Conservation (phyloP, 1,140 invertebrate genomes). For the Zaprionus taronus region DNA sequence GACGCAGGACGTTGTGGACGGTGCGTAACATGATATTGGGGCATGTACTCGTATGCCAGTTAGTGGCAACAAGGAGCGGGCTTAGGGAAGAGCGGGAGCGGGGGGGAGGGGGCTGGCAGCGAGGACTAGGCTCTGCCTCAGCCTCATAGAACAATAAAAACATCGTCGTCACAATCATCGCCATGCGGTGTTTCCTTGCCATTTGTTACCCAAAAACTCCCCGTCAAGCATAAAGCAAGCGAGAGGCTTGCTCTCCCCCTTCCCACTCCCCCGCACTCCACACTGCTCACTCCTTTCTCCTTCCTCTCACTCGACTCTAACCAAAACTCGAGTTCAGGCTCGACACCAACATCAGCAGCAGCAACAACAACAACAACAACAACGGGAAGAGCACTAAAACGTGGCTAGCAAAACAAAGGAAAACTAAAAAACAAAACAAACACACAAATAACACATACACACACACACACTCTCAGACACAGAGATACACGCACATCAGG, state of each 20-base stretch:
- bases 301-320: background rate
- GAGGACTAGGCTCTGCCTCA: constrained; percentile 32
- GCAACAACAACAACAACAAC: constrained; percentile 17
- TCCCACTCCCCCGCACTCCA: background rate
- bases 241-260: background rate
- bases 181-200: constrained; percentile 78
- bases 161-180: constrained; percentile 81
- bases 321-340: constrained; percentile 10
- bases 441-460: background rate
- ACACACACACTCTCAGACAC: constrained; percentile 9
- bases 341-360: constrained; percentile 17
- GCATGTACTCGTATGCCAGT: constrained; percentile 18
- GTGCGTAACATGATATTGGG: constrained; percentile 52
- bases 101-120: background rate
- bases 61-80: constrained; percentile 1
- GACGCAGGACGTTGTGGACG: background rate
- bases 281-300: background rate
- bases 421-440: constrained; percentile 35
- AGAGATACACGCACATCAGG: constrained; percentile 25
- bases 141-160: constrained; percentile 79
- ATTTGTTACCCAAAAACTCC: constrained; percentile 63
- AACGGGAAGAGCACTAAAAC: constrained; percentile 26
- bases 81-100: background rate
- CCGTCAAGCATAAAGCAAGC: constrained; percentile 33
- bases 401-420: constrained; percentile 32